phyloP scores from a whole-genome alignment of 2,113 vertebrate species.

The Orycteropus afer region DNA sequence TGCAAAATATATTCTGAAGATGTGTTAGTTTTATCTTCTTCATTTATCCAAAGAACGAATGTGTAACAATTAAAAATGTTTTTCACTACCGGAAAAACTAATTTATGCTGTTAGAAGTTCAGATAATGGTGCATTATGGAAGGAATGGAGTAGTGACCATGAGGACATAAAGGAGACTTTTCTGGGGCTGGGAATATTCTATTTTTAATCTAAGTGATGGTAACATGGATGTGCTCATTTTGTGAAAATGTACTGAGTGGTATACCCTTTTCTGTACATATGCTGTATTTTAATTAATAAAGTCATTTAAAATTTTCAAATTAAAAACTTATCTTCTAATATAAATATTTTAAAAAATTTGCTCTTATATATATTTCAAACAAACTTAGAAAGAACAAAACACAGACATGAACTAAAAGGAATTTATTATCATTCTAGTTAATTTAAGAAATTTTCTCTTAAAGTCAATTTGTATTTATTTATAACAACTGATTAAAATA shows the following conservation, averaged over 20 bases:
- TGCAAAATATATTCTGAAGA: not conserved
- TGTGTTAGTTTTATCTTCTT: not conserved
- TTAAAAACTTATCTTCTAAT: slow-evolving; percentile 23
- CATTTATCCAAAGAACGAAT: not conserved
- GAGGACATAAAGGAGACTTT: not conserved
- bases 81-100: not conserved
- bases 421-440: slow-evolving; percentile 20
- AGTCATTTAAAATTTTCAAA: not conserved
- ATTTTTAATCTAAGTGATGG: not conserved
- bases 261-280: not conserved
- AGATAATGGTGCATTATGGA: not conserved
- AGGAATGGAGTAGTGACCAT: not conserved
- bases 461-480: slow-evolving; percentile 18
- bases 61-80: not conserved
- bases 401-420: not conserved
- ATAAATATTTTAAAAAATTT: slow-evolving; percentile 23
- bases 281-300: not conserved
- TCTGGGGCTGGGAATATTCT: not conserved
- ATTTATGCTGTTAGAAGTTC: not conserved
- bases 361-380: slow-evolving; percentile 33
- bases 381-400: slow-evolving; percentile 15
- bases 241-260: not conserved
- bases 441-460: not conserved
- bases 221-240: not conserved
- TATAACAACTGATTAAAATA: not conserved